phyloP scores from a whole-genome alignment of 2,797 vertebrate genomes.

The Coracias cyanogaster region DNA sequence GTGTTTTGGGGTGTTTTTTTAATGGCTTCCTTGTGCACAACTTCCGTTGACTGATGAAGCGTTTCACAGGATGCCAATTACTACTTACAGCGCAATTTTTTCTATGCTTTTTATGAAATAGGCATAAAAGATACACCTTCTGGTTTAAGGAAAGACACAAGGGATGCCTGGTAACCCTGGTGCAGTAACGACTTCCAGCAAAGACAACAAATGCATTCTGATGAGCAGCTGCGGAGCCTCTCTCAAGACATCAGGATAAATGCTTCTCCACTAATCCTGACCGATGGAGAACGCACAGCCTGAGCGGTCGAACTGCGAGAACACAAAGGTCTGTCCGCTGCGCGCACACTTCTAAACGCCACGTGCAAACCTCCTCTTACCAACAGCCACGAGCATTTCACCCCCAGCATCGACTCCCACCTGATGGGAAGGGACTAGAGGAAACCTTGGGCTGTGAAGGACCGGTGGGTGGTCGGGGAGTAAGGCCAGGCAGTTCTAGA shows the following conservation, averaged over 20 bases:
- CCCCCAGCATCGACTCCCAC: accelerated
- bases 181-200: background rate
- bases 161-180: background rate
- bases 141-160: background rate
- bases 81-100: background rate
- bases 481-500: background rate
- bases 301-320: accelerated
- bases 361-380: accelerated
- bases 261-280: background rate
- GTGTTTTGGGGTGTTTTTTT: background rate
- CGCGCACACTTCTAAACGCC: accelerated
- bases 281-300: background rate
- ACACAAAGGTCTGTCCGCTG: accelerated
- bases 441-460: background rate
- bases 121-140: background rate
- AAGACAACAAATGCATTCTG: background rate
- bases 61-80: background rate
- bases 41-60: background rate
- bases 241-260: background rate
- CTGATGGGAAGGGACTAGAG: background rate
- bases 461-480: accelerated
- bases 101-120: background rate
- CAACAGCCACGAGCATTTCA: background rate
- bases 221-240: background rate
- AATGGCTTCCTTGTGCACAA: background rate